phyloP scores from a whole-genome alignment of 2,888 invertebrate species.

The Thereva nobilitata region DNA sequence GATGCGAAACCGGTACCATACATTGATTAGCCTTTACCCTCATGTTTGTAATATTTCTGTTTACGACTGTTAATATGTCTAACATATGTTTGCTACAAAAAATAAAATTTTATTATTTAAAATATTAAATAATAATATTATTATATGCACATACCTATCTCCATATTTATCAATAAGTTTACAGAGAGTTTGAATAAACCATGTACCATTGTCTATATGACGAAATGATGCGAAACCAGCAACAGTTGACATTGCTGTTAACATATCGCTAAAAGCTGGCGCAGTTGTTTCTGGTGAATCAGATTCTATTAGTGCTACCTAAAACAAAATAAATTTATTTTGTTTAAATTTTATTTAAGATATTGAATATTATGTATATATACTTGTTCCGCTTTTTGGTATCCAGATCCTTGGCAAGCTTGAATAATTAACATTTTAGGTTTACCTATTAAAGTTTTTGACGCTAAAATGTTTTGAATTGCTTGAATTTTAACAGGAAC shows the following conservation, averaged over 20 bases:
- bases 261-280: slow-evolving; percentile 48
- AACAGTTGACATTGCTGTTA: slow-evolving; percentile 54
- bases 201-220: slow-evolving; percentile 51
- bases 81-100: slow-evolving; percentile 49
- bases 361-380: not conserved
- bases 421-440: slow-evolving; percentile 64
- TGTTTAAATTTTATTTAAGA: slow-evolving; percentile 3
- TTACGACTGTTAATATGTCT: slow-evolving; percentile 51
- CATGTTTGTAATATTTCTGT: slow-evolving; percentile 46
- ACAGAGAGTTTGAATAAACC: slow-evolving; percentile 56
- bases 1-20: slow-evolving; percentile 49
- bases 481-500: slow-evolving; percentile 57
- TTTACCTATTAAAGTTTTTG: slow-evolving; percentile 56
- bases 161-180: slow-evolving; percentile 47
- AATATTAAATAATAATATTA: slow-evolving; percentile 10
- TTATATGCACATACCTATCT: slow-evolving; percentile 46
- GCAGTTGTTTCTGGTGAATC: slow-evolving; percentile 37
- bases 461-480: slow-evolving; percentile 60
- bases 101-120: not conserved
- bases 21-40: slow-evolving; percentile 48
- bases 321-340: not conserved
- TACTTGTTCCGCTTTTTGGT: slow-evolving; percentile 34
- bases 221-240: slow-evolving; percentile 52
- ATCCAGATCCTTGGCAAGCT: slow-evolving; percentile 61
- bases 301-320: slow-evolving; percentile 37